phyloP scores from a whole-genome alignment of 2,888 invertebrate genomes.

The Euphydryas editha region DNA sequence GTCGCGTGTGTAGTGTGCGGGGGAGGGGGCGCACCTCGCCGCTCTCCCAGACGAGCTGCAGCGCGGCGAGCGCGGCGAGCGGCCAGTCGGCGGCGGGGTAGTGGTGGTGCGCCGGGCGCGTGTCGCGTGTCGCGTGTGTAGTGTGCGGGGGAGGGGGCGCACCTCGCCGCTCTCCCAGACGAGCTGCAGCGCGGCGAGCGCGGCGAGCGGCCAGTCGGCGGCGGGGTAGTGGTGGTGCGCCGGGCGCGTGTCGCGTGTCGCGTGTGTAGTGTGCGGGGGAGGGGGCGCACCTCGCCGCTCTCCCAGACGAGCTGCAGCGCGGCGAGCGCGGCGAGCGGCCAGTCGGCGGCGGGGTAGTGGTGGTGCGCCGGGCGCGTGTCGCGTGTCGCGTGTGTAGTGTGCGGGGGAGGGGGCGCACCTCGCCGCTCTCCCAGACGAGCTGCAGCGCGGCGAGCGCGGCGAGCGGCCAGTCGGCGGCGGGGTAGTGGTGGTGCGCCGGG shows the following conservation, averaged over 20 bases:
- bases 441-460: not conserved
- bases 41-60: not conserved
- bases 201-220: not conserved
- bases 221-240: conserved; percentile 1
- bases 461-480: not conserved
- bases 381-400: no score
- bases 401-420: not conserved
- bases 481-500: not conserved
- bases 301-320: not conserved
- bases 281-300: not conserved
- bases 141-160: not conserved
- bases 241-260: not conserved
- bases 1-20: not conserved
- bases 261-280: not conserved
- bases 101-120: not conserved
- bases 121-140: not conserved
- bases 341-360: conserved; percentile 1
- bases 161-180: not conserved
- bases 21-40: not conserved
- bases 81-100: not conserved
- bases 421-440: not conserved
- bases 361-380: not conserved
- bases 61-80: not conserved
- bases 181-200: not conserved
- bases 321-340: not conserved